These are phyloP conservation scores for Brachyhypopomus gauderio DNA, from an alignment of 2,113 vertebrate genomes.

Conservation along the genomic window DNA sequence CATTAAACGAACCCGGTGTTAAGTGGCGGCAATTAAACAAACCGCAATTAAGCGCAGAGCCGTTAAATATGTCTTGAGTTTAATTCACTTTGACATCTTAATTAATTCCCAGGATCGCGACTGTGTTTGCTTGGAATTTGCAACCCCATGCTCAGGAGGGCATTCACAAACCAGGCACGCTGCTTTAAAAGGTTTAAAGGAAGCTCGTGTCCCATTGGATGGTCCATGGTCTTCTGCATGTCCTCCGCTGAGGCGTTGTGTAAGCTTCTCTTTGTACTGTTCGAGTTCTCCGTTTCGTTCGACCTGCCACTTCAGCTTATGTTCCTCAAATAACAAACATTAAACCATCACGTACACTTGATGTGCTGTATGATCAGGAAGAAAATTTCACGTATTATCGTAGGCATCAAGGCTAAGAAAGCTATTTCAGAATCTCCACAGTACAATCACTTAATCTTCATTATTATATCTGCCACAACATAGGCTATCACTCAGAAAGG, in stretches of 20 bases:
- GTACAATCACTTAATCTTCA: not conserved
- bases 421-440: not conserved
- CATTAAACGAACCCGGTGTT: not conserved
- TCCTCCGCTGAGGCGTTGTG: not conserved
- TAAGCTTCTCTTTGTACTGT: constrained; percentile 33
- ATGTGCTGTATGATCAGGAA: constrained; percentile 32
- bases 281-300: constrained; percentile 44
- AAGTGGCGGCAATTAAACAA: constrained; percentile 17
- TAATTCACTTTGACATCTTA: constrained; percentile 43
- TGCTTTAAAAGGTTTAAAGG: not conserved
- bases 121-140: constrained; percentile 1
- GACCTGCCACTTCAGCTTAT: constrained; percentile 50
- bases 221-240: not conserved
- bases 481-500: not conserved
- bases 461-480: constrained; percentile 18
- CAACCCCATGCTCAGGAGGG: not conserved
- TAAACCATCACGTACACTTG: constrained; percentile 24
- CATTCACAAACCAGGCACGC: constrained; percentile 4
- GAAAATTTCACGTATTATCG: constrained; percentile 15
- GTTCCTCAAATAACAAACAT: constrained; percentile 20
- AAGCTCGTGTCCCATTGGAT: constrained; percentile 30
- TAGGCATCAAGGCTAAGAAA: too few relatives aligned
- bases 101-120: constrained; percentile 21
- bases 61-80: constrained; percentile 38
- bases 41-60: constrained; percentile 22